Evolutionary conservation across 1,140 invertebrate genomes (phyloP).

Genomic region (Apis cerana): DNA sequence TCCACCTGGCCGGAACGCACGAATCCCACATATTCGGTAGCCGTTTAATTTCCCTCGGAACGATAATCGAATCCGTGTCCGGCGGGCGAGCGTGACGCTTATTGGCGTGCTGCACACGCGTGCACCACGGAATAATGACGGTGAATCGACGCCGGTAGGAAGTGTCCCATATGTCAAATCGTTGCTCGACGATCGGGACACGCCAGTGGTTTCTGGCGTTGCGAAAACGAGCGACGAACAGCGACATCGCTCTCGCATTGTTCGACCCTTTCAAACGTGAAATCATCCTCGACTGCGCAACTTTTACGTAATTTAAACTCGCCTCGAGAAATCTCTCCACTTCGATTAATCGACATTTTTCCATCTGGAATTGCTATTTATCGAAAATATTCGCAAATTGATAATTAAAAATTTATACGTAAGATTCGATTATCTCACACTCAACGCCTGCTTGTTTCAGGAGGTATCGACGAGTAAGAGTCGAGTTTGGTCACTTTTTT

Average conservation of each 20-base stretch:
- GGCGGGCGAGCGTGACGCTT: slow-evolving; percentile 37
- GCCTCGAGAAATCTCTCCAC: no score
- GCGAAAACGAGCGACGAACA: slow-evolving; percentile 8
- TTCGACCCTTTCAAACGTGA: background rate
- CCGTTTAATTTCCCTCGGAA: slow-evolving; percentile 29
- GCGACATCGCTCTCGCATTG: background rate
- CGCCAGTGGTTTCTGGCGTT: slow-evolving; percentile 29
- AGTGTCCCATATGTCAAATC: slow-evolving; percentile 47
- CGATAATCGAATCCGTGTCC: slow-evolving; percentile 39
- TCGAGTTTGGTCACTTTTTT: background rate
- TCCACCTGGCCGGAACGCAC: background rate
- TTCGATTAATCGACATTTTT: no score
- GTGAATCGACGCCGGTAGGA: slow-evolving; percentile 41
- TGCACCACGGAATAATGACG: slow-evolving; percentile 32
- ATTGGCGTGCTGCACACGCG: slow-evolving; percentile 38
- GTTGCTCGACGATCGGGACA: slow-evolving; percentile 24
- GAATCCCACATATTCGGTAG: background rate
- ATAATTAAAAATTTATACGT: no score
- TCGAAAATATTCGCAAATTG: no score
- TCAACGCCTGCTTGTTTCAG: no score
- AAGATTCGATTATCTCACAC: no score
- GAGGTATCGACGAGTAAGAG: background rate
- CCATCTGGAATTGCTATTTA: no score
- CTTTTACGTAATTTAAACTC: no score
- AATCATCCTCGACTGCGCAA: background rate